Conservation (phyloP, 2,797 vertebrate genomes). For the Poliocrania exsul region DNA sequence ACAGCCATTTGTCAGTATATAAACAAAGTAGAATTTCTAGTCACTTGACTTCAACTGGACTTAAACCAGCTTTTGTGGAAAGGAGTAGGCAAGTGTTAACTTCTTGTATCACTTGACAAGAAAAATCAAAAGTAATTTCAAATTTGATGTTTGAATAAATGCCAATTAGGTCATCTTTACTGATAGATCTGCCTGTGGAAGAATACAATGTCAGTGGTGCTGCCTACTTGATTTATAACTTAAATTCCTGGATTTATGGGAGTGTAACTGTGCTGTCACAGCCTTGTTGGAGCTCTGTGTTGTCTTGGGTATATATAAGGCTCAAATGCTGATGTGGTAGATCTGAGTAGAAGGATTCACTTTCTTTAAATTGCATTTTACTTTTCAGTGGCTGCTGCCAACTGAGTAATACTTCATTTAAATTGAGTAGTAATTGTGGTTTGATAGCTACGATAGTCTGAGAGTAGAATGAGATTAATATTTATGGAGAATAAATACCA, state of each 20-base stretch:
- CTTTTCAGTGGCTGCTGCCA: background rate
- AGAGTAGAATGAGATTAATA: background rate
- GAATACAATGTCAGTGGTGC: background rate
- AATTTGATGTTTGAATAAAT: background rate
- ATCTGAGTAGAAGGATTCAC: background rate
- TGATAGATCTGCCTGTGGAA: background rate
- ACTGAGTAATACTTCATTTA: background rate
- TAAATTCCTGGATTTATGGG: background rate
- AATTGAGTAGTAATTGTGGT: background rate
- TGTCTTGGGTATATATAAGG: background rate
- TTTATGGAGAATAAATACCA: background rate
- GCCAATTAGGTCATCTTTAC: background rate
- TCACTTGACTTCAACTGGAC: background rate
- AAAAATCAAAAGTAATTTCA: background rate
- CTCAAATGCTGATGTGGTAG: background rate
- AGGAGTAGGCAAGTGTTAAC: background rate
- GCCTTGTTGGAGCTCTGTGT: background rate
- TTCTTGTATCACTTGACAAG: background rate
- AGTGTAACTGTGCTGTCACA: background rate
- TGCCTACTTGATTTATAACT: background rate
- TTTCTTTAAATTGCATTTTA: background rate
- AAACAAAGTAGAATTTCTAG: constrained; percentile 58
- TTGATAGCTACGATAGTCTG: background rate
- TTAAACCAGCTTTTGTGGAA: constrained; percentile 10
- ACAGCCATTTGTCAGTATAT: constrained; percentile 46